Base-by-base conservation (phyloP, 2,113 vertebrate genomes). In the Numenius arquata region DNA sequence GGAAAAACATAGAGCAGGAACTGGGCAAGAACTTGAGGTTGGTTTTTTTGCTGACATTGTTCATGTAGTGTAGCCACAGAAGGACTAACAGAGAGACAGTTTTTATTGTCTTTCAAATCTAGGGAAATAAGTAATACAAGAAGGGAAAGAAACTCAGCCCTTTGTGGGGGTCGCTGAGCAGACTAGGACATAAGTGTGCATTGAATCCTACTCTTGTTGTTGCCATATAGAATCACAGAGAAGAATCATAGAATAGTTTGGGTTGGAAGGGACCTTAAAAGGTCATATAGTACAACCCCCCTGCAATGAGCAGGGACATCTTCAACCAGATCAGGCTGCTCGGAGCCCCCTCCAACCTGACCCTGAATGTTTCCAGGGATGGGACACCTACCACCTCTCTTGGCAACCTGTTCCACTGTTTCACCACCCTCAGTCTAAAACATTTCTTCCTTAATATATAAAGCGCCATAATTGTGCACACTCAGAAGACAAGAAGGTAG, bases 301-400 rank as follows among this genome's bases (percentile, higher is more conserved):
- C 29, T 61, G 65, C 29, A 20, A 4, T 21, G 5, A 32, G 26
- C 34, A 62, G 36, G 45, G 50, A 15, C 15, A 53, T 15, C 59
- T 41, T 72, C 45, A 16, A 32, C 30, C 20, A 1, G 11, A 43
- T 15, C 12, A 67, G 19, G 27, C 12, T 62, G 26, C 55, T 81
- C 30, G 62, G 66, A 88, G 45, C 22, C 20, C 40, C 0, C 0
- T 61, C 50, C 22, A n/a, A 9, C 17, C 41, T 8, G 0, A 22
- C 48, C 61, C 25, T 61, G 22, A 74, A 29, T 20, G 15, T 12
- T 78, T 82, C 38, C n/a, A 72, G 9, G 21, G 41, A 53, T 6
- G 23, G 23, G 29, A 20, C 12, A 34, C 26, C 21, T 6, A 63
- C 62, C 15, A 62, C 17, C 30, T 52, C 6, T 75, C 40, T 43